Evolutionary conservation across 1,140 invertebrate genomes (phyloP), one percentile per base, ranked within the genome.

Genomic region (Pollicipes pollicipes): DNA sequence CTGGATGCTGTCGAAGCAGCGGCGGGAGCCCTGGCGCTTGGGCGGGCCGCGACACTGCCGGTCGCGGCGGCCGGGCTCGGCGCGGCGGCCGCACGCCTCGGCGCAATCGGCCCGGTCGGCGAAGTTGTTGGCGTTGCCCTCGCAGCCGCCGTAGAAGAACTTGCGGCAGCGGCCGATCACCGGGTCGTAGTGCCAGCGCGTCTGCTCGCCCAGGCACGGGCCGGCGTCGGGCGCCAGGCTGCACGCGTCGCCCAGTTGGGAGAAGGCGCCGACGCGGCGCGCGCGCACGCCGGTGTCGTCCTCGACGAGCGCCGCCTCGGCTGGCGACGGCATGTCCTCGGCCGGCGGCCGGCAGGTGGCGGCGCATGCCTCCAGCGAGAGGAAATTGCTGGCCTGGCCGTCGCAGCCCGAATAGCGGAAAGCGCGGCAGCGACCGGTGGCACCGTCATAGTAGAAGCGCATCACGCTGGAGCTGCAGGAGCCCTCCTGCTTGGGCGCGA

Each of bases 171-270:
- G 35, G 21, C 69, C 71, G 37, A 68, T 69, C 28, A 45, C 29
- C 3, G 69, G 64, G 69, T 70, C 30, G 63, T 69, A 69, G 80
- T 89, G 93, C 89, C 90, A 97, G 64, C 86, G 83, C 69, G 82
- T 82, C 45, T 85, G 80, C 29, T 83, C 81, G 0, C 83, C 83
- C 28, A 83, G 77, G 75, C 91, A 95, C 69, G 87, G 86, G 45
- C 92, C 91, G 1, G 83, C 28, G 3, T 32, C 13, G 3, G 16
- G 26, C 30, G 27, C 8, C 31, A 68, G 35, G 21, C 30, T 32
- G 32, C 71, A 72, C 13, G 24, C 45, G 45, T 58, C 45, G 3
- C 10, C 21, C 45, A 21, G 45, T 3, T 10, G 17, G 6, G 45
- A 58, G 6, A 21, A 10, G 45, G 2, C 45, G 10, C 24, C 17